phyloP scores from a whole-genome alignment of 2,797 vertebrate species.

The Cirrhinus mrigala region DNA sequence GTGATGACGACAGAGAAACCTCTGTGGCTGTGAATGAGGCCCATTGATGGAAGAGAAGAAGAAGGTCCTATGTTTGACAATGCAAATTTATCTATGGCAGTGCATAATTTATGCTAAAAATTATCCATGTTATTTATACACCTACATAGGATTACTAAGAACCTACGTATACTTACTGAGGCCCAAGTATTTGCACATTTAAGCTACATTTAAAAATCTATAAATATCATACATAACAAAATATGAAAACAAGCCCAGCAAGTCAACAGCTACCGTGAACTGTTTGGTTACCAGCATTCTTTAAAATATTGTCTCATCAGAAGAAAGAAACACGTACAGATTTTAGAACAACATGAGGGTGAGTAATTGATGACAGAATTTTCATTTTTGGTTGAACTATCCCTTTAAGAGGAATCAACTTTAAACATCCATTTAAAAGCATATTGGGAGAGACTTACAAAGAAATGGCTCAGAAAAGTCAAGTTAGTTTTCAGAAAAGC shows the following conservation, averaged over 20 bases:
- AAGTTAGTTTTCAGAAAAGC: not conserved
- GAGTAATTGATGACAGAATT: not conserved
- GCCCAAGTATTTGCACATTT: not conserved
- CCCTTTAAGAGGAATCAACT: not conserved
- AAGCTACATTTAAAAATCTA: not conserved
- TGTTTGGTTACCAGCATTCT: not conserved
- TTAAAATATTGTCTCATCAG: not conserved
- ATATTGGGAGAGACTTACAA: not conserved
- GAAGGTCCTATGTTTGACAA: slow-evolving; percentile 14
- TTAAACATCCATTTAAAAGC: not conserved
- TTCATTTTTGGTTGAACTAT: not conserved
- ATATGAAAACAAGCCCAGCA: not conserved
- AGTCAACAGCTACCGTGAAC: not conserved
- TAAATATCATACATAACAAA: not conserved
- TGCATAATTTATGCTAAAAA: slow-evolving; percentile 53
- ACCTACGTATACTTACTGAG: slow-evolving; percentile 3
- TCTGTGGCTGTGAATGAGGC: slow-evolving; percentile 57
- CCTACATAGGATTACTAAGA: slow-evolving; percentile 1
- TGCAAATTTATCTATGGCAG: slow-evolving; percentile 14
- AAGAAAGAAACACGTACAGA: not conserved
- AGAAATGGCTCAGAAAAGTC: not conserved
- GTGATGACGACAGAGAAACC: not conserved
- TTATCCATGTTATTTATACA: slow-evolving; percentile 19
- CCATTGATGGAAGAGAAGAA: slow-evolving; percentile 58
- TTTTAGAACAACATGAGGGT: not conserved